Conservation (phyloP, 2,797 vertebrate species). For the Bucorvus abyssinicus region DNA sequence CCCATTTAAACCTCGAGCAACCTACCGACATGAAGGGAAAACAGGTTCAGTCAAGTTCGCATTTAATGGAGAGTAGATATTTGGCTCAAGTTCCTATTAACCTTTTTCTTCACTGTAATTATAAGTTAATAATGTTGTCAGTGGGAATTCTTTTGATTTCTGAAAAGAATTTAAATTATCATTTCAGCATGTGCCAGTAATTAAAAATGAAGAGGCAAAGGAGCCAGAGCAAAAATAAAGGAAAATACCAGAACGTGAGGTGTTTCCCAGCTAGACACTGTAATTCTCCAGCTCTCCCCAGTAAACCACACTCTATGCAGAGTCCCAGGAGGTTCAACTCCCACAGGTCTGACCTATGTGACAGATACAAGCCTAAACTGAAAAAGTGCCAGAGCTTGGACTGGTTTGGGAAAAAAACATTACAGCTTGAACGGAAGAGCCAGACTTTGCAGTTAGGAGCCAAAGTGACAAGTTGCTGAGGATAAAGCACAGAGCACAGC, state of each 20-base stretch:
- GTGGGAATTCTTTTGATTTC: constrained; percentile 63
- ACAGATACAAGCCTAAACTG: not conserved
- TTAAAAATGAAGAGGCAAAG: constrained; percentile 46
- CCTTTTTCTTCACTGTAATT: constrained; percentile 49
- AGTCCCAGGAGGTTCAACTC: not conserved
- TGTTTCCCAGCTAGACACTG: constrained; percentile 6
- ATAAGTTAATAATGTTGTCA: constrained; percentile 56
- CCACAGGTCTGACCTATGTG: not conserved
- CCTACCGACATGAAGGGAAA: not conserved
- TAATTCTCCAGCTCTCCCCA: not conserved
- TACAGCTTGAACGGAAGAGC: not conserved
- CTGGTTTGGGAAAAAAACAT: not conserved
- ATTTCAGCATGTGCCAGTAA: constrained; percentile 55
- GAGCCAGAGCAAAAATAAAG: constrained; percentile 21
- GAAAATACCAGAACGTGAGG: not conserved
- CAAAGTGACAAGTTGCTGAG: not conserved
- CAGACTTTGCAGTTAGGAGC: not conserved
- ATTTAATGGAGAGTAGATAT: constrained; percentile 36
- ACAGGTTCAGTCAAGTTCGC: constrained; percentile 50
- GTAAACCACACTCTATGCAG: not conserved
- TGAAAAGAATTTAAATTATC: constrained; percentile 59
- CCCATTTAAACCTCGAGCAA: not conserved
- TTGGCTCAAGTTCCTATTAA: constrained; percentile 61
- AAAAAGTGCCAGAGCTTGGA: not conserved
- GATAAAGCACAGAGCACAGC: not conserved